Conservation (phyloP, 2,888 invertebrate genomes). For the Litoditis marina region DNA sequence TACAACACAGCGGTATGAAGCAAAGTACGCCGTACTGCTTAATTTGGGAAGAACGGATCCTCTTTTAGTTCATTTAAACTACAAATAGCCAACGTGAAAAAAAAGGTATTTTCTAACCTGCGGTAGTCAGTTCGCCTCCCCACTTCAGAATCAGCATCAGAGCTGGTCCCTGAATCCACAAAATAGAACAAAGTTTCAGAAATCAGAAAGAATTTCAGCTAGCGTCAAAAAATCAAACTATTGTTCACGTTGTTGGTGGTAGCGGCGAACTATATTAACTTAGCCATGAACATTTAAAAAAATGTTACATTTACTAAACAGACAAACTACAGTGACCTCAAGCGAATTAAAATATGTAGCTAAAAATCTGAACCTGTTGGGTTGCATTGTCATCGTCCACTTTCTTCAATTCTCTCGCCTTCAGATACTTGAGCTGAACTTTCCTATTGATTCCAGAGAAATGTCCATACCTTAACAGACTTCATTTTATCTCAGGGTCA, state of each 20-base stretch:
- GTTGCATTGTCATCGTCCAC: conserved; percentile 8
- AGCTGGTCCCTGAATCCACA: conserved; percentile 77
- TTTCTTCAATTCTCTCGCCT: conserved; percentile 46
- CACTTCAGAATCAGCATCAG: conserved; percentile 94
- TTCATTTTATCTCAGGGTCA: too few relatives aligned
- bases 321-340: too few relatives aligned
- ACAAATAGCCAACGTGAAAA: too few relatives aligned
- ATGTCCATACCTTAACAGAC: conserved; percentile 83
- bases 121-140: conserved; percentile 98
- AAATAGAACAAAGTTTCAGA: background rate
- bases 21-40: too few relatives aligned
- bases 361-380: background rate
- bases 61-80: too few relatives aligned
- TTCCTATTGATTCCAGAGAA: conserved; percentile 99
- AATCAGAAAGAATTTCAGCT: too few relatives aligned
- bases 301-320: too few relatives aligned
- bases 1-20: too few relatives aligned
- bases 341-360: too few relatives aligned
- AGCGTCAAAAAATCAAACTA: background rate
- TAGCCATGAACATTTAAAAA: too few relatives aligned
- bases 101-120: conserved; percentile 69
- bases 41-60: too few relatives aligned
- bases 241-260: background rate
- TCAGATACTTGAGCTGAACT: conserved; percentile 98
- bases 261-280: too few relatives aligned